A percentile compares a stretch with the other conserved stretches of the same genome.
Evolutionary conservation across 2,888 invertebrate genomes (phyloP).

Genomic region (Drosophila mulleri): DNA sequence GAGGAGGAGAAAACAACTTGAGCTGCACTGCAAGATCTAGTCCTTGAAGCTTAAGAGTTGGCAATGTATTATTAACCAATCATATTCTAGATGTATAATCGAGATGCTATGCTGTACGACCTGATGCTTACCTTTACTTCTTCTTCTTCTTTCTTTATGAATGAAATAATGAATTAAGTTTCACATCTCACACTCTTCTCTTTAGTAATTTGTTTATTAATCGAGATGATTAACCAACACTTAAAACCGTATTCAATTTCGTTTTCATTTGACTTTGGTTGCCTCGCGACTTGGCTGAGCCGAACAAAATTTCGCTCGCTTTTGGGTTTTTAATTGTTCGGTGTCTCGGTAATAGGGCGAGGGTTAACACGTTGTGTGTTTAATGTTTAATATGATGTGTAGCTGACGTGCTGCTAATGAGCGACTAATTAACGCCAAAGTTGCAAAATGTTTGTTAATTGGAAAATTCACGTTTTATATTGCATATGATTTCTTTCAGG

Average conservation of each 20-base stretch:
- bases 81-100: too few relatives aligned
- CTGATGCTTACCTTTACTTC: too few relatives aligned
- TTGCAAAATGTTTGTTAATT: conserved; percentile 68
- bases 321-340: conserved; percentile 57
- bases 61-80: neutral
- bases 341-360: conserved; percentile 22
- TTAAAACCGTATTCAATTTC: neutral
- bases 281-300: conserved; percentile 14
- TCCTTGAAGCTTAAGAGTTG: neutral
- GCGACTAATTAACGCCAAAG: conserved; percentile 63
- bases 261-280: too few relatives aligned
- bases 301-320: conserved; percentile 9
- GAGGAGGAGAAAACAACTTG: neutral
- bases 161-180: too few relatives aligned
- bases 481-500: neutral
- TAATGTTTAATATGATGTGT: conserved; percentile 14
- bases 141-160: neutral
- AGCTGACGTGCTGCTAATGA: conserved; percentile 59
- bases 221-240: too few relatives aligned
- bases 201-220: too few relatives aligned
- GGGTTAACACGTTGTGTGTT: conserved; percentile 28
- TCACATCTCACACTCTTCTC: neutral
- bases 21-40: neutral
- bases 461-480: conserved; percentile 16
- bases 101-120: too few relatives aligned